Evolutionary conservation across 1,140 invertebrate genomes (phyloP).

Genomic region (Lamellibrachia luymesi): DNA sequence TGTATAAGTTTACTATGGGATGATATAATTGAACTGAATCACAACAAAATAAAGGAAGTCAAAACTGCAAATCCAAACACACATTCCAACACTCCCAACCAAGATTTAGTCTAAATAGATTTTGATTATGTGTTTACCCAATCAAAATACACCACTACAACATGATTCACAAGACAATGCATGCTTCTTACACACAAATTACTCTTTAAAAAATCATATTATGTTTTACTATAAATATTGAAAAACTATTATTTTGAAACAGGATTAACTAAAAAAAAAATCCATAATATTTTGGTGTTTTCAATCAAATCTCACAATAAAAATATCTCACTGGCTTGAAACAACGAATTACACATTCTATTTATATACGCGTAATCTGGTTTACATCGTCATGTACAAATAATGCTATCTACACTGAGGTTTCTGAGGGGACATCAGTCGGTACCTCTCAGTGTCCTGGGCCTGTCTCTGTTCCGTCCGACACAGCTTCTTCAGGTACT

Average conservation of each 20-base stretch:
- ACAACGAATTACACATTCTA: too few relatives aligned
- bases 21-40: background rate
- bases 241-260: too few relatives aligned
- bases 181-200: too few relatives aligned
- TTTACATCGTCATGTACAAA: too few relatives aligned
- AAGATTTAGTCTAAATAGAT: background rate
- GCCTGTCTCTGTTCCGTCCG: slow-evolving; percentile 30
- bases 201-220: background rate
- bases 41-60: background rate
- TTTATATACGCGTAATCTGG: too few relatives aligned
- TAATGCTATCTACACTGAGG: too few relatives aligned
- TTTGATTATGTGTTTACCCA: background rate
- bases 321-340: background rate
- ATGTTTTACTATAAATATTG: background rate
- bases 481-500: slow-evolving; percentile 41
- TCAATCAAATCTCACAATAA: too few relatives aligned
- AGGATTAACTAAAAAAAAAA: too few relatives aligned
- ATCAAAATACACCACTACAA: too few relatives aligned
- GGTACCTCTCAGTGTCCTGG: slow-evolving; percentile 1
- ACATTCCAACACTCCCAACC: background rate
- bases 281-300: too few relatives aligned
- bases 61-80: background rate
- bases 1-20: background rate
- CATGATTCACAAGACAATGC: too few relatives aligned
- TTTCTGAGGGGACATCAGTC: background rate